phyloP scores from a whole-genome alignment of 2,888 invertebrate genomes.

The Nymphalis urticae region DNA sequence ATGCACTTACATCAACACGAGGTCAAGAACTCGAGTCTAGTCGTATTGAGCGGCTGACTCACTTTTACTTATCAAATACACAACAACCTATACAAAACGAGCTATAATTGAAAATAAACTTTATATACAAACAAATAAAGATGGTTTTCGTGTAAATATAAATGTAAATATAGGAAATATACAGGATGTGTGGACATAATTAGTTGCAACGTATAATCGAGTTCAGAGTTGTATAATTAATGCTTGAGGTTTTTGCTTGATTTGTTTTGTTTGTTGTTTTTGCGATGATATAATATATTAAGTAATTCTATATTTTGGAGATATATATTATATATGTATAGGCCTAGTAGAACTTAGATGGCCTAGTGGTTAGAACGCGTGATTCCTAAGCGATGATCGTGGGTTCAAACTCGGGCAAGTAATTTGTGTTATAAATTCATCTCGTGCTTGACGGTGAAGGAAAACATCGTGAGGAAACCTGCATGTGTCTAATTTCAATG shows the following conservation, averaged over 20 bases:
- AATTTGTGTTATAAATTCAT: no score
- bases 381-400: no score
- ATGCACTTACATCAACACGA: constrained; percentile 38
- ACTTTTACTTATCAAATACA: constrained; percentile 37
- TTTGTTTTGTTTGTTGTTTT: constrained; percentile 15
- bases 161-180: constrained; percentile 13
- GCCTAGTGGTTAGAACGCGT: no score
- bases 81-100: constrained; percentile 9
- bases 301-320: no score
- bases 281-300: background rate
- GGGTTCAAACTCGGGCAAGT: no score
- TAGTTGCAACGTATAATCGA: constrained; percentile 17
- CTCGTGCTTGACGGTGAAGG: no score
- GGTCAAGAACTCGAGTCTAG: constrained; percentile 71
- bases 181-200: constrained; percentile 16
- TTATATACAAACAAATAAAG: background rate
- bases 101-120: constrained; percentile 2
- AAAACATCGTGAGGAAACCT: no score
- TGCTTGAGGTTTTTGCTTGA: constrained; percentile 5
- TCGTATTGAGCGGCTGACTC: constrained; percentile 69
- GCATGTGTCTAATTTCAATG: no score
- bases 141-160: constrained; percentile 3
- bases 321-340: no score
- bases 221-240: constrained; percentile 20
- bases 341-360: no score